phyloP scores from a whole-genome alignment of 2,113 vertebrate species.

The Mobula hypostoma region DNA sequence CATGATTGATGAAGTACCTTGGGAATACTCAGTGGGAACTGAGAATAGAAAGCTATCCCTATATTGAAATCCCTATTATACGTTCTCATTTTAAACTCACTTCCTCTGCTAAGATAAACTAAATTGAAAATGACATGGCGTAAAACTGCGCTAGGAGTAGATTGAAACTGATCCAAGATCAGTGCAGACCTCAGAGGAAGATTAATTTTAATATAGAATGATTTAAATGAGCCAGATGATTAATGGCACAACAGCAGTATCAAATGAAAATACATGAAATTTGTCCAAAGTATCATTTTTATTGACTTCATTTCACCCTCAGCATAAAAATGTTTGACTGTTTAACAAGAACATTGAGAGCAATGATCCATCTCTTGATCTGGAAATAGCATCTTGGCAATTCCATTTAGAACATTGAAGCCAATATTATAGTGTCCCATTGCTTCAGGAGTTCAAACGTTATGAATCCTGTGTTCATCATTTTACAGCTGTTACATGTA shows the following conservation, averaged over 20 bases:
- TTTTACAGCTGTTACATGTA: neutral
- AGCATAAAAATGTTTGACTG: neutral
- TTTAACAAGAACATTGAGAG: conserved; percentile 26
- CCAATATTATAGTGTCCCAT: neutral
- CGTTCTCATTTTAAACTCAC: neutral
- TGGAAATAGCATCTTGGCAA: conserved; percentile 20
- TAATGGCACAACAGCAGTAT: neutral
- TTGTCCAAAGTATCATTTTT: neutral
- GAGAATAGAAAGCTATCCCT: neutral
- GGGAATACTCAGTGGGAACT: neutral
- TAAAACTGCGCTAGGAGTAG: neutral
- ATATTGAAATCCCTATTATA: neutral
- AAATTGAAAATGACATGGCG: neutral
- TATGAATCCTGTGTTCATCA: neutral
- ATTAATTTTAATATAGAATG: conserved; percentile 25
- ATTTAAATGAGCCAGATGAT: neutral
- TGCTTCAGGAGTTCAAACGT: neutral
- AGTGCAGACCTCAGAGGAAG: neutral
- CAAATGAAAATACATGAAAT: neutral
- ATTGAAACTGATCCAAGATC: neutral
- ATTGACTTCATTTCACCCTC: conserved; percentile 31
- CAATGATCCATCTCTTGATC: conserved; percentile 8
- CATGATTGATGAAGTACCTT: neutral
- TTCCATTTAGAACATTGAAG: conserved; percentile 7
- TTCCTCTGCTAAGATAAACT: neutral